Base-by-base conservation (phyloP, 2,888 invertebrate species). In the Cryptocephalus primarius region DNA sequence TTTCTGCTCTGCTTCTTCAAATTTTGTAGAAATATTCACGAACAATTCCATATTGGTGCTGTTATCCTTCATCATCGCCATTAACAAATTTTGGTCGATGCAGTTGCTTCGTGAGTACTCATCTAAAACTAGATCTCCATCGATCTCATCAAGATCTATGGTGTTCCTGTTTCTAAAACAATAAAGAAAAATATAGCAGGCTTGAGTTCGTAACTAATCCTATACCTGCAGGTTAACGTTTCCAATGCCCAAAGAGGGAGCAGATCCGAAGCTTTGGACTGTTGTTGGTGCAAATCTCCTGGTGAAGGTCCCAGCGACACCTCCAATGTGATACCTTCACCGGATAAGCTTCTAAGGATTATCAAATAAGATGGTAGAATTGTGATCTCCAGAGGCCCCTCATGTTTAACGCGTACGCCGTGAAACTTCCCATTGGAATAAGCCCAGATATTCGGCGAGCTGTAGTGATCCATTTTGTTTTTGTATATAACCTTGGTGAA, bases 351-450 rank as follows among this genome's bases (percentile, higher is more conserved):
- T n/a, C 78, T 69, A 8, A 80, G 57, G 1, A 76, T 65, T 10
- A 80, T 62, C 38, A 77, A 65, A 53, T 76, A 76, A 2, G 78
- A 76, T 1, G 69, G 69, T 8, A 72, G 60, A 14, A 80, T 63
- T 6, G 68, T 65, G 1, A 80, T 65, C 60, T 81, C 78, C 14
- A 79, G 71, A 1, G 80, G 78, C 4, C 75, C 72, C 13, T 65
- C 63, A 10, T 75, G 69, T 33, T 75, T 74, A 9, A 82, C 64
- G 10, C 75, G 55, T 9, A 80, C 57, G 0, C 80, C 81, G 56
- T 80, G 78, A 54, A 75, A 80, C 1, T 69, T 66, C 0, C 71
- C 73, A 45, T 75, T 72, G 0, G 63, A 57, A 58, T 75, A 71
- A 0, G 76, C 76, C 65, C 73, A 75, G 58, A 79, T 74, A 34